These are phyloP conservation scores for Yponomeuta sedellus DNA, from an alignment of 2,888 invertebrate genomes.

Conservation along the genomic window DNA sequence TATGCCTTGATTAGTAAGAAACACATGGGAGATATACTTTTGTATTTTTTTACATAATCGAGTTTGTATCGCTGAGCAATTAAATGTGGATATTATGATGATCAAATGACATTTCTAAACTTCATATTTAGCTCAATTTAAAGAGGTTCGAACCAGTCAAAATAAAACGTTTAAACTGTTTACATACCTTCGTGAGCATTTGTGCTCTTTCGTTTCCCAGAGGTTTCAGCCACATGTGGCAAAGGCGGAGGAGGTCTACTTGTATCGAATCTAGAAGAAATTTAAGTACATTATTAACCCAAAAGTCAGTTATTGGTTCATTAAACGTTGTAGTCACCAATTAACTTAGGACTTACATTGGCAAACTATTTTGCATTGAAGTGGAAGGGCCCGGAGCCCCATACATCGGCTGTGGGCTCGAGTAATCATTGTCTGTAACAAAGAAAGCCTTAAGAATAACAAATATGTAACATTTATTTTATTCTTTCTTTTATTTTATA, in stretches of 20 bases:
- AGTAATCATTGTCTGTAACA: not conserved
- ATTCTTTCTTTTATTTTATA: no score
- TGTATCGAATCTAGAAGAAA: constrained; percentile 3
- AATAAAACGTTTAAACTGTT: not conserved
- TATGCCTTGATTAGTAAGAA: not conserved
- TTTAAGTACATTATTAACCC: not conserved
- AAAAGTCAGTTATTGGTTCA: not conserved
- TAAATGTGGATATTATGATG: not conserved
- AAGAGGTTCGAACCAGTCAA: not conserved
- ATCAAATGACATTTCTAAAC: not conserved
- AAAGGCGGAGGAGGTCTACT: constrained; percentile 1
- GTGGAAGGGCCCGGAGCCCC: not conserved
- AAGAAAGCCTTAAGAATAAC: not conserved
- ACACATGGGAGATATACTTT: not conserved
- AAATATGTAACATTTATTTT: no score
- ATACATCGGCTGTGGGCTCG: not conserved
- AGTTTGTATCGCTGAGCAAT: constrained; percentile 5
- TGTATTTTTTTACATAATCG: not conserved
- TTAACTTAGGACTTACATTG: not conserved
- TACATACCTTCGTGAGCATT: constrained; percentile 3
- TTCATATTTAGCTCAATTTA: not conserved
- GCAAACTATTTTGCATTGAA: not conserved
- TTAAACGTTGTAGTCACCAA: not conserved
- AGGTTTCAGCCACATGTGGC: not conserved
- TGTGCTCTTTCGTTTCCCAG: not conserved